These are phyloP conservation scores for Syrista parreyssii DNA, from an alignment of 2,888 invertebrate species.

Conservation along the genomic window DNA sequence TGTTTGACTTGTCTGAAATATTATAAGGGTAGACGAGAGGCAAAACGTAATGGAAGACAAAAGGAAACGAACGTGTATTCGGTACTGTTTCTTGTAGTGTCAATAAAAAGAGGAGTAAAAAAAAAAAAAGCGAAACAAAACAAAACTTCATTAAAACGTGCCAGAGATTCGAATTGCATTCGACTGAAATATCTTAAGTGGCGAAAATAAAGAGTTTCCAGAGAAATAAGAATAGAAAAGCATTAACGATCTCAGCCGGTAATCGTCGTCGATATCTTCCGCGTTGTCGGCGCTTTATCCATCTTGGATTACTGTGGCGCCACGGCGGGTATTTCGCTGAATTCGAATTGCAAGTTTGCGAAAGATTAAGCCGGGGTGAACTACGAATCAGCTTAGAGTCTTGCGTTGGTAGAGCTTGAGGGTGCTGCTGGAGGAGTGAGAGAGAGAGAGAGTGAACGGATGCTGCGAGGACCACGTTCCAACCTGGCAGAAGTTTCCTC, in stretches of 20 bases:
- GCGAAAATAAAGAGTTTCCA: neutral
- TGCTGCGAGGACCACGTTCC: constrained; percentile 38
- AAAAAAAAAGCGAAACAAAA: neutral
- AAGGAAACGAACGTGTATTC: neutral
- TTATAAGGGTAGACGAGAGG: constrained; percentile 30
- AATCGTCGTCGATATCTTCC: neutral
- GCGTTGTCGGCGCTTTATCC: constrained; percentile 3
- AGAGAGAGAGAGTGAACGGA: constrained; percentile 27
- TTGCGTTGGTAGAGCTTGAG: constrained; percentile 22
- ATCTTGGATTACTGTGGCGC: constrained; percentile 8
- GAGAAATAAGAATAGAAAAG: neutral
- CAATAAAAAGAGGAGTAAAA: neutral
- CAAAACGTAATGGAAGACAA: neutral
- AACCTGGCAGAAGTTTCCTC: constrained; percentile 58
- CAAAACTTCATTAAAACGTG: neutral
- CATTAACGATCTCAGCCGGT: neutral
- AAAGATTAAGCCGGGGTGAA: constrained; percentile 46
- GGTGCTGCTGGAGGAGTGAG: constrained; percentile 22
- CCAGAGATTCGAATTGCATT: neutral
- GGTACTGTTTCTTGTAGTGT: neutral
- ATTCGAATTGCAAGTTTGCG: constrained; percentile 38
- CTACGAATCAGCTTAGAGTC: constrained; percentile 45
- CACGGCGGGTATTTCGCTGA: constrained; percentile 4
- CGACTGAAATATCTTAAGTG: neutral
- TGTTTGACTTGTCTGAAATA: constrained; percentile 35